These are phyloP conservation scores for Scrobipalpa costella DNA, from an alignment of 2,888 invertebrate genomes.

Conservation along the genomic window DNA sequence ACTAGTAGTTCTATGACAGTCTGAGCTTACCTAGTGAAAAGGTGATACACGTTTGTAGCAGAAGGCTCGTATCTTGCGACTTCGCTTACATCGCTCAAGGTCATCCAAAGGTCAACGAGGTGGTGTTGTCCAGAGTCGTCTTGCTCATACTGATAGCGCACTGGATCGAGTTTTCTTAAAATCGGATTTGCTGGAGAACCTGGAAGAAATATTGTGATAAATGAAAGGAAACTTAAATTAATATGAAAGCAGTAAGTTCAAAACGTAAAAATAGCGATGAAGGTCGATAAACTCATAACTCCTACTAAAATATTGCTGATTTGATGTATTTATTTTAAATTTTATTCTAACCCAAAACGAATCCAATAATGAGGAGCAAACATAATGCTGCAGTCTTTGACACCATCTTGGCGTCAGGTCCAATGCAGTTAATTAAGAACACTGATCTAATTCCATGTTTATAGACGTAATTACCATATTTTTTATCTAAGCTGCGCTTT, in stretches of 20 bases:
- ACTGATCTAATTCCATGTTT: background rate
- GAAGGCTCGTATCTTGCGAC: slow-evolving; percentile 45
- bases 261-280: background rate
- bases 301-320: too few relatives aligned
- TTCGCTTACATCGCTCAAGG: slow-evolving; percentile 39
- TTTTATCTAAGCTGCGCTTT: background rate
- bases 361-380: background rate
- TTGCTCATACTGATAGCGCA: slow-evolving; percentile 43
- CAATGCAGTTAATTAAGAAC: background rate
- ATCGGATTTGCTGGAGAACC: slow-evolving; percentile 35
- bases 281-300: too few relatives aligned
- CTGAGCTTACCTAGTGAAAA: slow-evolving; percentile 47
- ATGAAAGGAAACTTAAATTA: background rate
- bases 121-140: slow-evolving; percentile 43
- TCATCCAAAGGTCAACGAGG: slow-evolving; percentile 49
- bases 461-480: background rate
- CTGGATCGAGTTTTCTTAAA: slow-evolving; percentile 39
- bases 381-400: background rate
- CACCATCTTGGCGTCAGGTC: slow-evolving; percentile 6
- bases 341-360: slow-evolving; percentile 1
- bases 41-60: slow-evolving; percentile 46
- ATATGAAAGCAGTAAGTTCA: background rate
- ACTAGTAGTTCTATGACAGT: background rate
- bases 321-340: too few relatives aligned
- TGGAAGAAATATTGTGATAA: background rate